These are phyloP conservation scores for Brachypteracias leptosomus DNA, from an alignment of 2,113 vertebrate genomes.

Conservation along the genomic window DNA sequence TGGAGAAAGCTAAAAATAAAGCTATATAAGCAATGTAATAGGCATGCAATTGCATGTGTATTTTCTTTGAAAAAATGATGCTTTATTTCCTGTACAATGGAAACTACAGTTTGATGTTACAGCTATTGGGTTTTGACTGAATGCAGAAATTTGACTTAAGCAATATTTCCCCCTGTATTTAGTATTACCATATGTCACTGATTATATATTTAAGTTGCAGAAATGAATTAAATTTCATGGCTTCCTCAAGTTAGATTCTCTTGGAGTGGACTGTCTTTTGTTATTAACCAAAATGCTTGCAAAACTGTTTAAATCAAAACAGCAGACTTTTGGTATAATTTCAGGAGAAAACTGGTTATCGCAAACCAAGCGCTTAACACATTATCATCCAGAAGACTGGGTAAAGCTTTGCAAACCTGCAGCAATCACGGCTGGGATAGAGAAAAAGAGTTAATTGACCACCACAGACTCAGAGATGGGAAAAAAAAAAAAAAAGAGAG, in stretches of 20 bases:
- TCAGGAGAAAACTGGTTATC: slow-evolving; percentile 48
- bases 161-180: slow-evolving; percentile 54
- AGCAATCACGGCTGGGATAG: background rate
- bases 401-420: background rate
- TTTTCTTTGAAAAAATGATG: slow-evolving; percentile 47
- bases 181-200: slow-evolving; percentile 66
- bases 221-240: slow-evolving; percentile 64
- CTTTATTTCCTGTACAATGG: slow-evolving; percentile 55
- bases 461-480: background rate
- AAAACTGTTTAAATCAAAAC: slow-evolving; percentile 48
- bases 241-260: slow-evolving; percentile 53
- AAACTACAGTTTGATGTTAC: slow-evolving; percentile 64
- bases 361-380: background rate
- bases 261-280: slow-evolving; percentile 37
- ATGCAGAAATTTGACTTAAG: slow-evolving; percentile 63
- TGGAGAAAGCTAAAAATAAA: slow-evolving; percentile 44
- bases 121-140: slow-evolving; percentile 54
- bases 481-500: background rate
- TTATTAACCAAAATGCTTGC: slow-evolving; percentile 20
- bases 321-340: slow-evolving; percentile 15
- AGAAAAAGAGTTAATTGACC: slow-evolving; percentile 20
- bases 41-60: slow-evolving; percentile 61
- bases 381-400: background rate
- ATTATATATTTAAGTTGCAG: slow-evolving; percentile 67
- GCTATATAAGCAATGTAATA: slow-evolving; percentile 44